Conservation (phyloP, 2,113 vertebrate species). For the Cacatua alba region DNA sequence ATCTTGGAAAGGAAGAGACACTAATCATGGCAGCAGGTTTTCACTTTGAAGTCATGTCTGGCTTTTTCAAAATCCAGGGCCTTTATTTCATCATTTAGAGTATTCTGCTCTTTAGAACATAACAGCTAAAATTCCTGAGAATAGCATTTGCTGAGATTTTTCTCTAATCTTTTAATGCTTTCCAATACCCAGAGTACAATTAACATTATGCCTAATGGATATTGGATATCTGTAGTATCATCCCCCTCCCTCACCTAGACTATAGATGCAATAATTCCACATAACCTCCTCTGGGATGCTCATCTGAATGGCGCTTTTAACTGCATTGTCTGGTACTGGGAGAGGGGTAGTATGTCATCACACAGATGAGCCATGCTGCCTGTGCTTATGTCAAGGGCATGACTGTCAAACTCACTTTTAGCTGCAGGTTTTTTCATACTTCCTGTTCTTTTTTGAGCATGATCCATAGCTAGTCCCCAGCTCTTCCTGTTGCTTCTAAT, state of each 20-base stretch:
- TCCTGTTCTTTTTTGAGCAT: background rate
- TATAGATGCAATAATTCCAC: slow-evolving; percentile 23
- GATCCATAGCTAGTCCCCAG: fast-evolving
- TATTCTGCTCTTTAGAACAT: background rate
- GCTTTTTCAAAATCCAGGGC: background rate
- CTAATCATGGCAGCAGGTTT: background rate
- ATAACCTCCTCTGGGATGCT: slow-evolving; percentile 31
- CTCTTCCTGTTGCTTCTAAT: background rate
- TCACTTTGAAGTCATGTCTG: slow-evolving; percentile 18
- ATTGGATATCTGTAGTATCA: background rate
- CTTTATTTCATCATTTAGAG: slow-evolving; percentile 15
- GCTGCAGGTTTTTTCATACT: background rate
- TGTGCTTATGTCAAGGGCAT: background rate
- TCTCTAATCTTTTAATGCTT: slow-evolving; percentile 56
- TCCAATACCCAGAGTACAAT: slow-evolving; percentile 52
- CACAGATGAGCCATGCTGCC: background rate
- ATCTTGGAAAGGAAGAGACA: background rate
- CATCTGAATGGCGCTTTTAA: slow-evolving; percentile 31
- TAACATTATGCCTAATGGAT: slow-evolving; percentile 64
- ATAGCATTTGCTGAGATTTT: slow-evolving; percentile 41
- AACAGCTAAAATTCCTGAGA: slow-evolving; percentile 60
- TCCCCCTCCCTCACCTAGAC: slow-evolving; percentile 6
- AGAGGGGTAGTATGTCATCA: background rate
- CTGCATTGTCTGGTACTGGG: slow-evolving; percentile 27
- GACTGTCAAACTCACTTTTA: background rate